Evolutionary conservation across 1,140 invertebrate species (phyloP), one percentile per base, ranked within the genome.

Genomic region (Teleogryllus occipitalis): DNA sequence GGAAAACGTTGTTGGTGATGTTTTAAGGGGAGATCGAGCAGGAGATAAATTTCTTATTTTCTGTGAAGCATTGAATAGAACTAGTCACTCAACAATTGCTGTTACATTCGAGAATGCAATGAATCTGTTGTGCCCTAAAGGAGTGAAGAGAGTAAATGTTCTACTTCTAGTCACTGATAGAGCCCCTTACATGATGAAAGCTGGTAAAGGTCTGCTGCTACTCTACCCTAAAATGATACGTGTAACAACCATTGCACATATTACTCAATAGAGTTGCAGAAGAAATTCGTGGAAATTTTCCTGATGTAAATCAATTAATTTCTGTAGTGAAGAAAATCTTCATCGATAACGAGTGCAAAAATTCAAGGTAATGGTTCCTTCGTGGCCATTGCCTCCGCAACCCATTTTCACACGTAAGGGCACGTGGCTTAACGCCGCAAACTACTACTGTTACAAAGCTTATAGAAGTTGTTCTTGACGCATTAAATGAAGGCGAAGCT

Each of bases 321-420:
- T 18, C 74, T n/a, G 22, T n/a, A 74, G 74, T 74, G 74, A 74
- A 74, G n/a, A 74, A 74, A 8, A 74, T 74, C n/a, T 74, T 74
- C 74, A 8, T 54, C 49, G 15, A 54, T 15, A 8, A 54, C 49
- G n/a, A 74, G 74, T 83, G 15, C 12, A 83, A 79, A 75, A 82
- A 15, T 87, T 83, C 80, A 85, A 83, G 80, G 82, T 84, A 80
- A 81, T 80, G 77, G 79, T 82, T 47, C 84, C 85, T 76, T 81
- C 84, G 79, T n/a, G 85, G 72, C 78, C 83, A 47, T 82, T 87
- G 75, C 84, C 85, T 77, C 85, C 85, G 78, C 80, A 86, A 81
- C 85, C 85, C 81, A 82, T 85, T 87, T 84, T 85, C 84, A 84
- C 80, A 87, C 86, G 27, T 87, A 87, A 85, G 85, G 84, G 84